Evolutionary conservation across 2,888 invertebrate genomes (phyloP), one percentile per base, ranked within the genome.

Genomic region (Thymelicus lineola): DNA sequence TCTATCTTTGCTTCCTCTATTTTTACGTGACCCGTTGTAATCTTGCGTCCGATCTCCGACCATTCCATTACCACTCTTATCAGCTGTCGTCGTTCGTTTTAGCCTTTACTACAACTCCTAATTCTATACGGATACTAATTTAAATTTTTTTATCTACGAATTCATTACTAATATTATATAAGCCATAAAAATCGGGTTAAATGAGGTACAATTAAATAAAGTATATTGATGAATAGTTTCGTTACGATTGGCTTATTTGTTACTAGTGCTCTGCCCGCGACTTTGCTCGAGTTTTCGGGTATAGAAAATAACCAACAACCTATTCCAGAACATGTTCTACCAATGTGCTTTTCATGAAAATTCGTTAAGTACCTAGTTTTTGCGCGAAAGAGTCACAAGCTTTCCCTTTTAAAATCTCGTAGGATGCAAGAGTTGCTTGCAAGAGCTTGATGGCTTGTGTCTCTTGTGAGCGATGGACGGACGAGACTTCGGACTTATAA

Each of bases 11-110:
- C 35, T 61, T 68, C 67, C 67, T 67, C 61, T 57, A 55, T 68
- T 68, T 60, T 62, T 62, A 64, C 68, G 68, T 68, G 68, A 63
- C 61, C 55, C 67, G 62, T 62, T 35, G 38, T 45, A 57, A 62
- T 63, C 63, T 36, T 35, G 6, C n/a, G 61, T 15, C 63, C 63
- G 63, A 63, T 63, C 63, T 42, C 17, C 50, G 15, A 50, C 63
- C 63, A 63, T 63, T 63, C 63, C 63, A 63, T 53, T 62, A 68
- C 55, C 36, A 42, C 57, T 45, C 36, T 68, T 68, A 68, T 68
- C 67, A 55, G 14, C 67, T 68, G 67, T 62, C 67, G 61, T 17
- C 61, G 55, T 68, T 68, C 45, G 67, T 61, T 61, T 61, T 63
- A 63, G 50, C 61, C 61, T 68, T 55, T 68, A 61, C 62, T 57